Percentiles rank a stretch among this genome's conserved stretches.
These are phyloP conservation scores for Lamellibrachia satsuma DNA, from an alignment of 2,888 invertebrate species.

Conservation along the genomic window DNA sequence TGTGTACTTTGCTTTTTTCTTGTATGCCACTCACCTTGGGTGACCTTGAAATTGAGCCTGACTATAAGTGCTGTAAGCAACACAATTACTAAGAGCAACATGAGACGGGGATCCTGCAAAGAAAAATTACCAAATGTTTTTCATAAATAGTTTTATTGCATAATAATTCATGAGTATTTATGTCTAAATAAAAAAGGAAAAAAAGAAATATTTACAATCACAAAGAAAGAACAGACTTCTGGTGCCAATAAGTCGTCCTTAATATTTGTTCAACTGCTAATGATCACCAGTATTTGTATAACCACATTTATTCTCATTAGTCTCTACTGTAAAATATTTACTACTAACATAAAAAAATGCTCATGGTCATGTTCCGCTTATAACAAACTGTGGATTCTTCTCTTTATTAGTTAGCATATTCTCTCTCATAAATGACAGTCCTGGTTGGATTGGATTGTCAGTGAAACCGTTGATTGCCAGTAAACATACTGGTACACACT, in stretches of 20 bases:
- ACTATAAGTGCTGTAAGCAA: slow-evolving; percentile 23
- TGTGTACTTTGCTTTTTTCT: not conserved
- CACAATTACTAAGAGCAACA: slow-evolving; percentile 23
- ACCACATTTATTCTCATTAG: too few relatives aligned
- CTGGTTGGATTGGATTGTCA: too few relatives aligned
- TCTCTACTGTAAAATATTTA: too few relatives aligned
- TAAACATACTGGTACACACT: too few relatives aligned
- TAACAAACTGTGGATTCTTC: too few relatives aligned
- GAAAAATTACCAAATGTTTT: not conserved
- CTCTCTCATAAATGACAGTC: too few relatives aligned
- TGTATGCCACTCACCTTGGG: slow-evolving; percentile 25
- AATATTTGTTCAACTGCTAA: too few relatives aligned
- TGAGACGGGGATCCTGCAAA: slow-evolving; percentile 30
- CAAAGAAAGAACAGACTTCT: not conserved
- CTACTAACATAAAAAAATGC: too few relatives aligned
- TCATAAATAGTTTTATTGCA: not conserved
- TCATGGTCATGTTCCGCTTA: too few relatives aligned
- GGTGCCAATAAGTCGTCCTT: not conserved
- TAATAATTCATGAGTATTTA: not conserved
- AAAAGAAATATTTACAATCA: not conserved
- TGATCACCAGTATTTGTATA: too few relatives aligned
- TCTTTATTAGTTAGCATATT: too few relatives aligned
- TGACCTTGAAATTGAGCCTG: slow-evolving; percentile 34
- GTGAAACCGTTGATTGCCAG: too few relatives aligned
- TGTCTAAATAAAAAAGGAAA: not conserved